Conservation (phyloP, 1,140 invertebrate species). For the Trichogramma pretiosum region DNA sequence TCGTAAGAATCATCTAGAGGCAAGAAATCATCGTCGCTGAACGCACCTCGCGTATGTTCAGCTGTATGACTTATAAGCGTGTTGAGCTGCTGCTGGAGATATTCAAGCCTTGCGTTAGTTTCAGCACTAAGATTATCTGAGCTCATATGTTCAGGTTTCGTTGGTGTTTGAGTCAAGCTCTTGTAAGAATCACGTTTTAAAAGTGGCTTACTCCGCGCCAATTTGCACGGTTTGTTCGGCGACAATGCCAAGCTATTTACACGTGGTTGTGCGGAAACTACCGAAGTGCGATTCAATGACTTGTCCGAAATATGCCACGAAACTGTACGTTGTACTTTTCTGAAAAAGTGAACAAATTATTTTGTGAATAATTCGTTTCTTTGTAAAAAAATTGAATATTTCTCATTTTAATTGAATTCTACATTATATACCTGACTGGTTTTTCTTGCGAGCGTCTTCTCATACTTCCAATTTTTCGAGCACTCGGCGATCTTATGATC, state of each 20-base stretch:
- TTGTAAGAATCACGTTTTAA: slow-evolving; percentile 9
- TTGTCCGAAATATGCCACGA: slow-evolving; percentile 31
- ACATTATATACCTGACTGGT: slow-evolving; percentile 25
- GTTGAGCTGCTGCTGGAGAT: slow-evolving; percentile 33
- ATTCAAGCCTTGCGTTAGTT: slow-evolving; percentile 31
- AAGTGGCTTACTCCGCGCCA: slow-evolving; percentile 11
- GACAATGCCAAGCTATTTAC: slow-evolving; percentile 1
- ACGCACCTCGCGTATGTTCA: slow-evolving; percentile 27
- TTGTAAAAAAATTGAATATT: neutral
- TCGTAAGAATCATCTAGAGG: slow-evolving; percentile 17
- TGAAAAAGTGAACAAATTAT: slow-evolving; percentile 19
- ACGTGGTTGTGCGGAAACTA: neutral
- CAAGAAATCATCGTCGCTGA: slow-evolving; percentile 24
- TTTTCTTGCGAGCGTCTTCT: slow-evolving; percentile 57
- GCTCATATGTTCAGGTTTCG: neutral
- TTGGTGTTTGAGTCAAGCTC: slow-evolving; percentile 5
- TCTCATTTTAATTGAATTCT: neutral
- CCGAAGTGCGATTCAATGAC: neutral
- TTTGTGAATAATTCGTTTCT: neutral
- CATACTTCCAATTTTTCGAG: slow-evolving; percentile 67
- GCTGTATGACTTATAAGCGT: slow-evolving; percentile 31
- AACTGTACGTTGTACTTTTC: slow-evolving; percentile 29
- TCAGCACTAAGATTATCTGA: slow-evolving; percentile 25
- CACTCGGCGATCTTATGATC: slow-evolving; percentile 69
- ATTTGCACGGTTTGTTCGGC: slow-evolving; percentile 11